Percentiles rank a stretch among this genome's conserved stretches.
Conservation (phyloP, 2,888 invertebrate genomes). For the Diarsia dahlii region DNA sequence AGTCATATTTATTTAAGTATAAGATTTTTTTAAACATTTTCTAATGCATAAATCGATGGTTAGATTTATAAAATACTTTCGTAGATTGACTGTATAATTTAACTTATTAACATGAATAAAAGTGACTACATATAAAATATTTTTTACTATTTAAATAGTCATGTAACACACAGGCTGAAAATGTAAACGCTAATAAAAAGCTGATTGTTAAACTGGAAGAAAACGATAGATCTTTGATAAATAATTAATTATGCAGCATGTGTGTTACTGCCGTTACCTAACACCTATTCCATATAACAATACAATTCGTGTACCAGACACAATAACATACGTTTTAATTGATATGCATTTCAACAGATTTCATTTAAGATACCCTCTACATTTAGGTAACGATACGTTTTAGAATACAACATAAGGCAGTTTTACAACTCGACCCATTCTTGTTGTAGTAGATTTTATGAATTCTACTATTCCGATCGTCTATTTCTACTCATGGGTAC, state of each 20-base stretch:
- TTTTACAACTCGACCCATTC: constrained; percentile 39
- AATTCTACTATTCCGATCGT: constrained; percentile 30
- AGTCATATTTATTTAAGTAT: background rate
- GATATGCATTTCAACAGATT: constrained; percentile 71
- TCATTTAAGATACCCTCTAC: constrained; percentile 23
- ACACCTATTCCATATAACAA: constrained; percentile 61
- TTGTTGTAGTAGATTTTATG: constrained; percentile 33
- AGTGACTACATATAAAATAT: constrained; percentile 41
- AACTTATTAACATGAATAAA: constrained; percentile 35
- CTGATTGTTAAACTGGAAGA: constrained; percentile 6
- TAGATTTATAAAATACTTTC: constrained; percentile 11
- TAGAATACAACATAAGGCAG: constrained; percentile 50
- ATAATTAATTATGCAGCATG: constrained; percentile 26
- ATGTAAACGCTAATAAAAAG: constrained; percentile 7
- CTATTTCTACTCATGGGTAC: constrained; percentile 35
- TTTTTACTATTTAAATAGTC: constrained; percentile 32
- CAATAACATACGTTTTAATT: constrained; percentile 67
- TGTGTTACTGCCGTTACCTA: constrained; percentile 60
- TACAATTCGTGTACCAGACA: constrained; percentile 78
- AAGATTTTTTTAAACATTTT: background rate
- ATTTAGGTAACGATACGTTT: constrained; percentile 34
- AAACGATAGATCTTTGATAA: background rate
- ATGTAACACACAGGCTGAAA: constrained; percentile 54
- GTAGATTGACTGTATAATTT: constrained; percentile 19
- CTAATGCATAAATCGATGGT: background rate